phyloP scores from a whole-genome alignment of 2,888 invertebrate species.

The Doris montereyensis region DNA sequence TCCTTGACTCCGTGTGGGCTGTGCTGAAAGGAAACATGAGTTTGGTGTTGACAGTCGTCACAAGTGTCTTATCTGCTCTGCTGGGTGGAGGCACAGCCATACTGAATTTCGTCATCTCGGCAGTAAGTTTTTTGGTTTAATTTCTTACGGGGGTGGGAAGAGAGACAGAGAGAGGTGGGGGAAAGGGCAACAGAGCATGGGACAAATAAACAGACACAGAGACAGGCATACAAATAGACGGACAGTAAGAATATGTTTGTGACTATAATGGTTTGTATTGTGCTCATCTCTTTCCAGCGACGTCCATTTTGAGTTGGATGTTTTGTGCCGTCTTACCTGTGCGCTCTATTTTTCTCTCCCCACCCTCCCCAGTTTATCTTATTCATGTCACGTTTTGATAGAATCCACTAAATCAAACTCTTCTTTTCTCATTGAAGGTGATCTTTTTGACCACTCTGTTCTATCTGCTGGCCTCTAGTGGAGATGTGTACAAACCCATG shows the following conservation, averaged over 20 bases:
- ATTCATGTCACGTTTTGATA: background rate
- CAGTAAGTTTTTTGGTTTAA: no score
- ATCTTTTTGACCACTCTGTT: slow-evolving; percentile 97
- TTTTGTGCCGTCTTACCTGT: no score
- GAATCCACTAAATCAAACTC: background rate
- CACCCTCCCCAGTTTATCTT: background rate
- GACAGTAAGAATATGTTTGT: no score
- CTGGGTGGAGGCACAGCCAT: slow-evolving; percentile 78
- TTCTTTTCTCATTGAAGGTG: slow-evolving; percentile 79
- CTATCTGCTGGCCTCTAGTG: slow-evolving; percentile 91
- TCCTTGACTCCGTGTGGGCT: slow-evolving; percentile 89
- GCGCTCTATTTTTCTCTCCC: background rate
- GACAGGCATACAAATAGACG: no score
- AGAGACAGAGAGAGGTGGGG: no score
- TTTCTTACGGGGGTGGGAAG: no score
- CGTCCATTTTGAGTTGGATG: no score
- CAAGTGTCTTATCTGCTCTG: slow-evolving; percentile 89
- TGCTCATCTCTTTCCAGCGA: no score
- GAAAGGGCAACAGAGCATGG: no score
- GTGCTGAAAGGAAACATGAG: slow-evolving; percentile 94
- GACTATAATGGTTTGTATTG: no score
- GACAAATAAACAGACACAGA: no score
- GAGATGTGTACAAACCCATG: slow-evolving; percentile 91
- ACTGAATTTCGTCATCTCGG: slow-evolving; percentile 72
- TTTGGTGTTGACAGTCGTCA: slow-evolving; percentile 86